Conservation (phyloP, 1,140 invertebrate genomes). For the Tetraneura akinire region DNA sequence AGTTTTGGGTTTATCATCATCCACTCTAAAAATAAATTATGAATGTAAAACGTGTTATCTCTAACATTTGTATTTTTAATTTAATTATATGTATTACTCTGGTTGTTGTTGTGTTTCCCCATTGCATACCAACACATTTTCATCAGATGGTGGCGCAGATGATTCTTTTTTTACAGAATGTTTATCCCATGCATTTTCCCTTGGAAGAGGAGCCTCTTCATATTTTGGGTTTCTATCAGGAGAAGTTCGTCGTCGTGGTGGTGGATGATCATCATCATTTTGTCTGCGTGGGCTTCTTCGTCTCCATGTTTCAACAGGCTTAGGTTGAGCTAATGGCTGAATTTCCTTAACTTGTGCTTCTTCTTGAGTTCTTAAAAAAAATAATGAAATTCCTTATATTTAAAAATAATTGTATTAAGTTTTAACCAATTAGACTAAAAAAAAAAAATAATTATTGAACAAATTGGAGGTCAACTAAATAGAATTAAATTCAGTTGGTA, state of each 20-base stretch:
- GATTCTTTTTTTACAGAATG: constrained; percentile 15
- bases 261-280: constrained; percentile 23
- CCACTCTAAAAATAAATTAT: background rate
- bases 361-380: constrained; percentile 8
- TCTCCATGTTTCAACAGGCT: constrained; percentile 41
- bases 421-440: too few species aligned
- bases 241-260: background rate
- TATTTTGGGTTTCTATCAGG: constrained; percentile 51
- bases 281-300: constrained; percentile 19
- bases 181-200: constrained; percentile 55
- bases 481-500: constrained; percentile 21
- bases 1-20: background rate
- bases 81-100: background rate
- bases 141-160: background rate
- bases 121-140: constrained; percentile 34
- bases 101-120: background rate
- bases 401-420: too few species aligned
- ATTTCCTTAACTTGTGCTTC: background rate
- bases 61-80: too few species aligned
- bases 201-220: constrained; percentile 55
- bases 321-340: background rate
- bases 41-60: background rate
- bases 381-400: too few species aligned
- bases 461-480: constrained; percentile 28
- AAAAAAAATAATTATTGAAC: constrained; percentile 9